These are phyloP conservation scores for Daboia siamensis DNA, from an alignment of 2,113 vertebrate genomes.

Conservation along the genomic window DNA sequence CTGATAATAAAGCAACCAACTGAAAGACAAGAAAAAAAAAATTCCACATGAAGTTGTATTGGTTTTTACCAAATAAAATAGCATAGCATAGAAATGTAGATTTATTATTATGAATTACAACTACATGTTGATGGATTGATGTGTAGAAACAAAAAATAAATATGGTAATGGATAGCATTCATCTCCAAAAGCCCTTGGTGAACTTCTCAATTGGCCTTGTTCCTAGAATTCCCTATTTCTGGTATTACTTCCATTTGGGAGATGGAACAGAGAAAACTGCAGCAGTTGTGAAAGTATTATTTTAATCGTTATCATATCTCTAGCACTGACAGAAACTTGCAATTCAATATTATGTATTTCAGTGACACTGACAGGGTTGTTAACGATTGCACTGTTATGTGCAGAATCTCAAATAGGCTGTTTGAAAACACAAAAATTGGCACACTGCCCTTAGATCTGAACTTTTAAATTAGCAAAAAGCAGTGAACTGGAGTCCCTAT, in stretches of 20 bases:
- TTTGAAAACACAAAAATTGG: no score
- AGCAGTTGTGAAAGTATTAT: neutral
- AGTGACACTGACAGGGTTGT: neutral
- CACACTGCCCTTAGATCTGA: neutral
- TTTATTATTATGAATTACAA: neutral
- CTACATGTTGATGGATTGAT: neutral
- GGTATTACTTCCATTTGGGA: neutral
- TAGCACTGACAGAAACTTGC: neutral
- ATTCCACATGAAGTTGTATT: constrained; percentile 25
- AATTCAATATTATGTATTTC: neutral
- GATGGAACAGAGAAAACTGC: neutral
- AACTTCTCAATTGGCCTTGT: neutral
- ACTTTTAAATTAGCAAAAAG: neutral
- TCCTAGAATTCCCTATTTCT: neutral
- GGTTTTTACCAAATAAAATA: neutral
- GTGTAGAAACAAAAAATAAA: neutral
- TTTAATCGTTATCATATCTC: neutral
- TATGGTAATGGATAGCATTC: neutral
- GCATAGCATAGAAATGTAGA: neutral
- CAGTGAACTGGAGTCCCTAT: neutral
- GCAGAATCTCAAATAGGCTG: neutral
- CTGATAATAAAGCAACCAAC: constrained; percentile 82
- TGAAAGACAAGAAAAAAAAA: constrained; percentile 57
- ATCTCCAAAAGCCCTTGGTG: no score
- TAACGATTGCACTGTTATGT: neutral